Evolutionary conservation across 2,797 vertebrate species (phyloP), one percentile per base, ranked within the genome.

Genomic region (Scomberomorus guttatus): DNA sequence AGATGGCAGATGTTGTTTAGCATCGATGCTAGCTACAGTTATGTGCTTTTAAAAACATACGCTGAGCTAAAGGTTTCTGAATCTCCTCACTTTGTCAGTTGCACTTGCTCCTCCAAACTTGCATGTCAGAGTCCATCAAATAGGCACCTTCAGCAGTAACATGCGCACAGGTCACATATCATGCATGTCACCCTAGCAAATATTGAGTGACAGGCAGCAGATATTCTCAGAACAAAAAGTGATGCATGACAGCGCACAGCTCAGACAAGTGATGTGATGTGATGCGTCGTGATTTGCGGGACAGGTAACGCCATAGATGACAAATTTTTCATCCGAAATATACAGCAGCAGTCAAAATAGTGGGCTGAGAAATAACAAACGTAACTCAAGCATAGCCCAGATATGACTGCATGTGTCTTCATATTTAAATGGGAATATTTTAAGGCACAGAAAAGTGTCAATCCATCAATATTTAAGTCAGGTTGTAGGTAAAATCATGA

Each of bases 171-270:
- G 85, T 90, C 82, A 90, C 81, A 67, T 59, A 82, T 89, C 82
- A 81, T 82, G 71, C 77, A 64, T 85, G 88, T 89, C 83, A 71
- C 77, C 72, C 86, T 20, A 79, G 73, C 44, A 92, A 87, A 90
- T 85, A 34, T 66, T 86, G 87, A 89, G 89, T 91, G 88, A 90
- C 87, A 78, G 27, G 65, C 79, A 83, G 75, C 72, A 86, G 77
- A 89, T 78, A 82, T 75, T 87, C 66, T 68, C 42, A 76, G 85
- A 90, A 83, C 68, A 73, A 55, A 82, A 87, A 72, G 66, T 68
- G 69, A 88, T 55, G 64, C 60, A 69, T 88, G 81, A 83, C 78
- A 91, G 81, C 67, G 11, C 77, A 86, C 79, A 80, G 65, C 79
- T 71, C 82, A 77, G 78, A 82, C 63, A 87, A 82, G 87, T 86